Conservation (phyloP, 1,140 invertebrate genomes). For the Lepidurus apus region DNA sequence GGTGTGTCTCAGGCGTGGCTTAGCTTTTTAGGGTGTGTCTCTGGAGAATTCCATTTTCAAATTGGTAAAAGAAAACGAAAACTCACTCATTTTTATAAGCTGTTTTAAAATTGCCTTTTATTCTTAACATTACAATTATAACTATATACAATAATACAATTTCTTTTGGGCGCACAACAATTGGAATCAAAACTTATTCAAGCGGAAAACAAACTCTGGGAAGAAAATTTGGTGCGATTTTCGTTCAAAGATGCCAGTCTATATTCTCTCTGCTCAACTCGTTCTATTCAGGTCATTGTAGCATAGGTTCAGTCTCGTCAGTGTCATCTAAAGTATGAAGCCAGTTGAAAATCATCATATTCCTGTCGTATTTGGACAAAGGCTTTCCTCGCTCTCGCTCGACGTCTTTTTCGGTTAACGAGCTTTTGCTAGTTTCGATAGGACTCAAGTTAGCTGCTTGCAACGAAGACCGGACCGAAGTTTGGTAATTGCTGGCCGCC, state of each 20-base stretch:
- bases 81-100: neutral
- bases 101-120: neutral
- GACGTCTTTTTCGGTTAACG: conserved; percentile 67
- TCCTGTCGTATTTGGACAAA: conserved; percentile 76
- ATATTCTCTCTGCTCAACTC: neutral
- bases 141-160: neutral
- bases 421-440: conserved; percentile 34
- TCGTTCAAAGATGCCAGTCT: neutral
- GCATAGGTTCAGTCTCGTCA: conserved; percentile 30
- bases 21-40: no score
- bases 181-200: neutral
- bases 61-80: no score
- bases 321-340: conserved; percentile 72
- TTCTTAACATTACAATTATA: neutral
- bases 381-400: conserved; percentile 75
- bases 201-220: neutral
- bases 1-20: no score
- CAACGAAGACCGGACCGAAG: neutral
- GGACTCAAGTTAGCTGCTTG: conserved; percentile 20
- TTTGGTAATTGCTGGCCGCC: conserved; percentile 23
- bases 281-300: neutral
- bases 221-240: conserved; percentile 1
- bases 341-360: conserved; percentile 92
- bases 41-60: no score
- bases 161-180: neutral